These are phyloP conservation scores for human (Homo sapiens) DNA, from an alignment of 2,113 vertebrate species.

Conservation along the genomic window DNA sequence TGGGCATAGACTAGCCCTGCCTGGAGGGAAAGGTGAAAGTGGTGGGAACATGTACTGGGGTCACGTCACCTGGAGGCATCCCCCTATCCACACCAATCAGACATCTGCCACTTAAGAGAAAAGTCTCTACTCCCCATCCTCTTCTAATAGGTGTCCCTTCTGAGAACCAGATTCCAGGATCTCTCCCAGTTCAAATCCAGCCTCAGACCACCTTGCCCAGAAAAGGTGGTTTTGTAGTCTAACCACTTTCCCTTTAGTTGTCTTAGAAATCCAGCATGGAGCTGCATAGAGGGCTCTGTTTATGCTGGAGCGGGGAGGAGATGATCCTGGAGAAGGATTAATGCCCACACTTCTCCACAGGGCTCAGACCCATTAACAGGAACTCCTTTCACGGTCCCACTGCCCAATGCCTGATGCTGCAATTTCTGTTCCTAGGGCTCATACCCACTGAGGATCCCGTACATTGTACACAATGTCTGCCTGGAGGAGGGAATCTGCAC, in stretches of 20 bases:
- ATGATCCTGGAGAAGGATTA: background rate
- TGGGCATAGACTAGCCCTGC: background rate
- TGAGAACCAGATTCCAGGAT: background rate
- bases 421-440: background rate
- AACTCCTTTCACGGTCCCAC: too few species aligned
- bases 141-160: background rate
- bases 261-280: background rate
- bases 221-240: background rate
- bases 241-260: background rate
- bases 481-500: background rate
- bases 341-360: background rate
- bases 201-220: background rate
- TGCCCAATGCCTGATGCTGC: background rate
- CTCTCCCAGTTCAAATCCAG: background rate
- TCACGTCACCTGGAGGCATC: background rate
- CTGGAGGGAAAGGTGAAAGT: background rate
- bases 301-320: background rate
- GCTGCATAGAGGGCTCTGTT: background rate
- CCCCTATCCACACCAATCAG: background rate
- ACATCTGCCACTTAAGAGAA: background rate
- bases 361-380: background rate
- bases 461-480: background rate
- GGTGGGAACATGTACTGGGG: background rate
- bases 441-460: background rate
- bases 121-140: background rate